phyloP scores from a whole-genome alignment of 2,797 vertebrate genomes.

The Streptopelia turtur region DNA sequence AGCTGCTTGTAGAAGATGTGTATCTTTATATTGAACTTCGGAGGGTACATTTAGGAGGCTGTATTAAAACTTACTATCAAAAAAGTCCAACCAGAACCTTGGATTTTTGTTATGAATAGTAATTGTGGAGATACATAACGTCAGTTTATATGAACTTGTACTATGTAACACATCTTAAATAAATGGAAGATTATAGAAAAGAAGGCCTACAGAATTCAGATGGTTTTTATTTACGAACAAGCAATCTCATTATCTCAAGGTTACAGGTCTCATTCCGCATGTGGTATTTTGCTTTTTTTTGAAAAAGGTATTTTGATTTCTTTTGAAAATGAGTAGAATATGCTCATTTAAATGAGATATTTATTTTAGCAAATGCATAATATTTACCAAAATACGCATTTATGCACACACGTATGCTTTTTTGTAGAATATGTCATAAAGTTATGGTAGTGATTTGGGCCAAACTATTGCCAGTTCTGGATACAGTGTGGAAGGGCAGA shows the following conservation, averaged over 20 bases:
- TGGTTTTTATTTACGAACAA: neutral
- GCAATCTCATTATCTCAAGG: neutral
- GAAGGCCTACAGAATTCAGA: neutral
- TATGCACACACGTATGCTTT: rapidly evolving
- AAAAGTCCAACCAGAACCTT: slow-evolving; percentile 63
- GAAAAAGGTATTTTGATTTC: neutral
- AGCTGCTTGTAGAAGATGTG: slow-evolving; percentile 90
- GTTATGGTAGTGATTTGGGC: neutral
- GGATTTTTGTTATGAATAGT: slow-evolving; percentile 43
- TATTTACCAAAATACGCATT: neutral
- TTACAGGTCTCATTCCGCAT: neutral
- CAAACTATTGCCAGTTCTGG: neutral
- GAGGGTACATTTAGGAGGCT: slow-evolving; percentile 47
- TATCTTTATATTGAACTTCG: slow-evolving; percentile 93
- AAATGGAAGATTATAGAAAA: neutral
- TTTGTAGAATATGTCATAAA: neutral
- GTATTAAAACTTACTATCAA: slow-evolving; percentile 73
- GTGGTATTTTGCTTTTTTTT: neutral
- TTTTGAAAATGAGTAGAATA: neutral
- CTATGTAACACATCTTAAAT: slow-evolving; percentile 80
- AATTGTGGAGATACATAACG: slow-evolving; percentile 39
- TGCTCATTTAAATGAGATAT: neutral
- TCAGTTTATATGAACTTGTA: slow-evolving; percentile 22
- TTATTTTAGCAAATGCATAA: neutral
- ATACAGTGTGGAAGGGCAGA: rapidly evolving